Evolutionary conservation across 2,888 invertebrate species (phyloP).

Genomic region (Scaptomyza cyrtandrae): DNA sequence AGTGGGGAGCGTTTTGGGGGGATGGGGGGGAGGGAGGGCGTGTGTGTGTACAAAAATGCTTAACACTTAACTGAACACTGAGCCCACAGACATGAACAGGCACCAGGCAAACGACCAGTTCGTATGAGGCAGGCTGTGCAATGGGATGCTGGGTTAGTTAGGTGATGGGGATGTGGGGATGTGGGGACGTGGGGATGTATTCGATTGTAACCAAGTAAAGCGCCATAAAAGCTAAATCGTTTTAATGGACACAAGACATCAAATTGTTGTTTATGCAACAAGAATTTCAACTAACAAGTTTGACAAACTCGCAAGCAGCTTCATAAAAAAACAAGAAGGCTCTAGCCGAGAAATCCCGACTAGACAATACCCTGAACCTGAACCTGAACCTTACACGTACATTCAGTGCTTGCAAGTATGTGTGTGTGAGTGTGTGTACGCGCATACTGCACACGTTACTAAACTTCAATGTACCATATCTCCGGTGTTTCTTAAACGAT

Average conservation of each 20-base stretch:
- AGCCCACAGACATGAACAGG: conserved; percentile 32
- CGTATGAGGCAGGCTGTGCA: not conserved
- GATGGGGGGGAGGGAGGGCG: not conserved
- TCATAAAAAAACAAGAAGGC: too few relatives aligned
- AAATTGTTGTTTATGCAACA: conserved; percentile 20
- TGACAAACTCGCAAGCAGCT: not conserved
- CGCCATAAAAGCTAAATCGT: conserved; percentile 57
- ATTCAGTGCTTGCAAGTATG: too few relatives aligned
- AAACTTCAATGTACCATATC: too few relatives aligned
- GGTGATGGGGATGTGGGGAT: too few relatives aligned
- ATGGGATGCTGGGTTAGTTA: too few relatives aligned
- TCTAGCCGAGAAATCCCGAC: too few relatives aligned
- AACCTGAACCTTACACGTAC: too few relatives aligned
- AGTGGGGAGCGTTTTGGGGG: not conserved
- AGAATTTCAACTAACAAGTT: conserved; percentile 1
- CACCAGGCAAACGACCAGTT: conserved; percentile 9
- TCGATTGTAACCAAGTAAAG: conserved; percentile 23
- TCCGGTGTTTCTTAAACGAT: too few relatives aligned
- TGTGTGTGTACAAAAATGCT: conserved; percentile 51
- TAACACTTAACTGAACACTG: conserved; percentile 64
- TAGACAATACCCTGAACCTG: too few relatives aligned
- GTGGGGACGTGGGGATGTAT: not conserved
- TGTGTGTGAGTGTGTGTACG: too few relatives aligned
- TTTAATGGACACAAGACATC: conserved; percentile 51
- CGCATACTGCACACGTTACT: too few relatives aligned